A percentile compares a stretch with the other conserved stretches of the same genome.
Evolutionary conservation across 2,888 invertebrate species (phyloP).

Genomic region (Aleiodes leptofemur): DNA sequence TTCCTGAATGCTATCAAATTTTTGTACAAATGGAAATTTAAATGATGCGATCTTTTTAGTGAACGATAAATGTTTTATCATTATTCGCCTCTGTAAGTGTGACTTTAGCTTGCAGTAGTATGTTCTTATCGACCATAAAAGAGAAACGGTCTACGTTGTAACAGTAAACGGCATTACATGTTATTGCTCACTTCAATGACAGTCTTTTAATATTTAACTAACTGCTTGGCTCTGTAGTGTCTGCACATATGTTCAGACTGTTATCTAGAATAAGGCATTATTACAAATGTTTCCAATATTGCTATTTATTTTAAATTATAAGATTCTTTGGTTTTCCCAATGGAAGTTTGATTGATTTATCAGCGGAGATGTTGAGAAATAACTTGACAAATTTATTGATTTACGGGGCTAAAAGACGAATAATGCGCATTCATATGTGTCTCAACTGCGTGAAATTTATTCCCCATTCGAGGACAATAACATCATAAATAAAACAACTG

Average conservation of each 20-base stretch:
- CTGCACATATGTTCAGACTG: constrained; percentile 33
- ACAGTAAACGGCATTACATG: constrained; percentile 57
- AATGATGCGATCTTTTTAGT: constrained; percentile 42
- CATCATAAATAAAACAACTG: constrained; percentile 26
- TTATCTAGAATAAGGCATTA: constrained; percentile 35
- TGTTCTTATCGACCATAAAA: constrained; percentile 57
- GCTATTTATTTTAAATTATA: constrained; percentile 5
- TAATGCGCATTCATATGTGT: constrained; percentile 16
- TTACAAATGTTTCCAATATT: constrained; percentile 28
- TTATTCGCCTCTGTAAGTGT: constrained; percentile 34
- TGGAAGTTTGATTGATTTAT: constrained; percentile 17
- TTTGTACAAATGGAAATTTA: neutral
- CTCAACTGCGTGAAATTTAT: constrained; percentile 33
- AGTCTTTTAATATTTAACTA: constrained; percentile 54
- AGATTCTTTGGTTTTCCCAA: neutral
- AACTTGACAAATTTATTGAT: constrained; percentile 38
- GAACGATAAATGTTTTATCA: constrained; percentile 13
- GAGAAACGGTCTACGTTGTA: constrained; percentile 51
- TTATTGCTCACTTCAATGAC: constrained; percentile 56
- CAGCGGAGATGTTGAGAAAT: constrained; percentile 7
- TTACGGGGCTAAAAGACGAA: constrained; percentile 23
- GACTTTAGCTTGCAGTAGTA: constrained; percentile 47
- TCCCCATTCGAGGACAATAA: neutral
- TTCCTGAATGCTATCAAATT: neutral
- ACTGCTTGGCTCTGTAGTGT: constrained; percentile 47